Base-by-base conservation (phyloP, 2,888 invertebrate genomes). In the Agrotis segetum region DNA sequence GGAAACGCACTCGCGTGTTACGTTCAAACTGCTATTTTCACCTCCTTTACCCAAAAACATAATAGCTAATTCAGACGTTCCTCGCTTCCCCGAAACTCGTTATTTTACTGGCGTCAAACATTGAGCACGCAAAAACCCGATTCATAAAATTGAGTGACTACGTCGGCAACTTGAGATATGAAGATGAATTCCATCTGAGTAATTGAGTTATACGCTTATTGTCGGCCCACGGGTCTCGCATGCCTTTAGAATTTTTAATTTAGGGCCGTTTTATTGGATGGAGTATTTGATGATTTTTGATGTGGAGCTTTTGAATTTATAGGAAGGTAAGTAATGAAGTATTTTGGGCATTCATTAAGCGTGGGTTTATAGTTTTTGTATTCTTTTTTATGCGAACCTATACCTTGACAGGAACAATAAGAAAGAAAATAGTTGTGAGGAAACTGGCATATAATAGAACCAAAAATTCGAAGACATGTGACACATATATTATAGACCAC, bases 101-200 rank as follows among this genome's bases (percentile, higher is more conserved):
- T 85, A 84, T 87, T 86, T 89, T 89, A 91, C 87, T 88, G 79
- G 87, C 86, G 85, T 90, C 88, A 89, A 91, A 91, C 88, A 88
- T 87, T 86, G 91, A 89, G 85, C 94, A 94, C 94, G 94, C 93
- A 89, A 94, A 91, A 89, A 79, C 81, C 79, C 92, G 87, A 94
- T 94, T 93, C 92, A 92, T 94, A 92, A 94, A 92, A 90, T 88
- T 90, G 90, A 91, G 91, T 89, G 92, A 90, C 89, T 89, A 88
- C 87, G 79, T 83, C 72, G 86, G 83, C 85, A 87, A 82, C 77
- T 87, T 82, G 87, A 90, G 90, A 91, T 90, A 90, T 89, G 90
- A 91, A 91, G 91, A 93, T 88, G 90, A 89, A 93, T 93, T 87
- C 87, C 87, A 88, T 90, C 90, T 88, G 70, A 76, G 89, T 90